Percentiles rank a stretch among this genome's conserved stretches.
Evolutionary conservation across 1,140 invertebrate genomes (phyloP).

Genomic region (Pseudachorutes palmiensis): DNA sequence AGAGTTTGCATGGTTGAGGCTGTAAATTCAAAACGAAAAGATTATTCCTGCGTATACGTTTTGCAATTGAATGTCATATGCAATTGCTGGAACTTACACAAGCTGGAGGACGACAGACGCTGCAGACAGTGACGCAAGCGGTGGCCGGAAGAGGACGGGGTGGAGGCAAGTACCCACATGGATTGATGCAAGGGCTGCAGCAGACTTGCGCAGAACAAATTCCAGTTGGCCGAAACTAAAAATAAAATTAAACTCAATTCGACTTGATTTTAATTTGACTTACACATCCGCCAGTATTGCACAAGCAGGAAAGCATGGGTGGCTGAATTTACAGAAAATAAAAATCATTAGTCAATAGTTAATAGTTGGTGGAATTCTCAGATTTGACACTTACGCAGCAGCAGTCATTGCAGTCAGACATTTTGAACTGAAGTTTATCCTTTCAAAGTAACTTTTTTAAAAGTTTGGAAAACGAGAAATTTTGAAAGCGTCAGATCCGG

Average conservation of each 20-base stretch:
- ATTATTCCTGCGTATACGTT: neutral
- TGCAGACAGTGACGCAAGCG: slow-evolving; percentile 7
- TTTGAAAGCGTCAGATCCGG: too few species aligned
- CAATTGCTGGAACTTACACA: neutral
- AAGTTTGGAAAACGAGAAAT: too few species aligned
- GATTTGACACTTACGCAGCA: neutral
- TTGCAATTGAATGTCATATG: neutral
- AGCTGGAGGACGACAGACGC: neutral
- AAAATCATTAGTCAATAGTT: neutral
- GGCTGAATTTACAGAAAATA: neutral
- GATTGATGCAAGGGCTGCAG: slow-evolving; percentile 4
- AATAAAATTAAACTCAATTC: neutral
- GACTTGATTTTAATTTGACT: neutral
- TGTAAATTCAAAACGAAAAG: neutral
- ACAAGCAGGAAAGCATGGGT: neutral
- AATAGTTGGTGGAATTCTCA: neutral
- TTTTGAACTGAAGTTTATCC: too few species aligned
- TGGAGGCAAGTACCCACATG: neutral
- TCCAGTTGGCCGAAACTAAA: neutral
- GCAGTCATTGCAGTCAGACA: neutral
- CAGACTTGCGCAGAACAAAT: neutral
- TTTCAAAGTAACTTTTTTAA: too few species aligned
- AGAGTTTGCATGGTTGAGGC: slow-evolving; percentile 8
- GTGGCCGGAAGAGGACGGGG: neutral
- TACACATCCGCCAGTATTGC: neutral